These are phyloP conservation scores for Vidua chalybeata DNA, from an alignment of 2,113 vertebrate genomes.

Conservation along the genomic window DNA sequence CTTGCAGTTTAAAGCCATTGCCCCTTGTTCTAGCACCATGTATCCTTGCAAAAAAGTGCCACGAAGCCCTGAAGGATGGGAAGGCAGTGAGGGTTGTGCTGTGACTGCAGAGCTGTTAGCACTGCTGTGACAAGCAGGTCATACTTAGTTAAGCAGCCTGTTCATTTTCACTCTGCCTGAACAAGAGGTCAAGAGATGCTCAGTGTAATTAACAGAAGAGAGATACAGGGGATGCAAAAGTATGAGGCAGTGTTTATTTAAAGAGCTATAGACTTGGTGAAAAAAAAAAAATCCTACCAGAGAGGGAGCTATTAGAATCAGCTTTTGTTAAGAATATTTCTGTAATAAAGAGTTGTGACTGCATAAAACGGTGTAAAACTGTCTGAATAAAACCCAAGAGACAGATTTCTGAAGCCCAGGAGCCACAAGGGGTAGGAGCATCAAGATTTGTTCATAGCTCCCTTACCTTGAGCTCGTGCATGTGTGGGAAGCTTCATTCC, in stretches of 20 bases:
- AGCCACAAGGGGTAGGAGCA: not conserved
- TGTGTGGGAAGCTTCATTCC: not conserved
- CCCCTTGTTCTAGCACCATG: not conserved
- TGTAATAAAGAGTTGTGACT: not conserved
- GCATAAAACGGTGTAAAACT: slow-evolving; percentile 10
- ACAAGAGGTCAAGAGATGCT: not conserved
- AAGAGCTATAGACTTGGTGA: not conserved
- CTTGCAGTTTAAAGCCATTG: not conserved
- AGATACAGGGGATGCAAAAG: not conserved
- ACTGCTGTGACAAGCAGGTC: not conserved
- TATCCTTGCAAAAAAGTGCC: not conserved
- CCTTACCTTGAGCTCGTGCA: not conserved
- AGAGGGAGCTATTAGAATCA: not conserved
- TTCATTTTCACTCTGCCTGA: not conserved
- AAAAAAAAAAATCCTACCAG: not conserved
- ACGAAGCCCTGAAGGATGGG: not conserved
- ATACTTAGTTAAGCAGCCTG: not conserved
- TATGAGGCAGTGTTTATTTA: not conserved
- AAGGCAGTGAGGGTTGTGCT: not conserved
- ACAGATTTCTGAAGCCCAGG: not conserved
- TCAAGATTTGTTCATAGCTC: not conserved
- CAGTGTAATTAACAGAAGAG: not conserved
- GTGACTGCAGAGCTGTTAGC: not conserved
- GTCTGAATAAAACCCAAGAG: not conserved
- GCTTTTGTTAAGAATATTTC: not conserved